Conservation (phyloP, 2,797 vertebrate genomes). For the Ptychadena robeensis region DNA sequence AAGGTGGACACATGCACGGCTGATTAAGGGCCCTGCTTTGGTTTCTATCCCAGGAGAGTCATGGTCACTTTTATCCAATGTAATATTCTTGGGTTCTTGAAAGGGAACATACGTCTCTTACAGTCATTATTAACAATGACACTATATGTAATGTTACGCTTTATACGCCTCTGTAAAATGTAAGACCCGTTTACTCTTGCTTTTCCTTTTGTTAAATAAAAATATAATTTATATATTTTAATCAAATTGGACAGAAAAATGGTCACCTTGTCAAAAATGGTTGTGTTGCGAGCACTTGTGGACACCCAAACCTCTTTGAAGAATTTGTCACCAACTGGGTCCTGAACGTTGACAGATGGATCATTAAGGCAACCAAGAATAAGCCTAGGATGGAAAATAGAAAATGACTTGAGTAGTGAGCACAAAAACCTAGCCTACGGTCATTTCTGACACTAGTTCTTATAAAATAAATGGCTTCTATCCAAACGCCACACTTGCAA, state of each 20-base stretch:
- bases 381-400: slow-evolving; percentile 74
- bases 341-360: slow-evolving; percentile 80
- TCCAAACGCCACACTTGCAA: not conserved
- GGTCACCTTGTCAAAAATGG: slow-evolving; percentile 89
- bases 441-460: not conserved
- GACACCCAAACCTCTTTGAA: slow-evolving; percentile 95
- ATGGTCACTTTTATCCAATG: no score
- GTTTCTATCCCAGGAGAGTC: no score
- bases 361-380: slow-evolving; percentile 84
- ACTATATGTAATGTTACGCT: no score
- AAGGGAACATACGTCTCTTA: no score
- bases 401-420: slow-evolving; percentile 5
- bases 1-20: no score
- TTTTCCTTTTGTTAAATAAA: no score
- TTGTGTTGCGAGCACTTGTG: slow-evolving; percentile 87
- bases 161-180: no score
- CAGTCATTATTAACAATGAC: no score
- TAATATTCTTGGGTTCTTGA: no score
- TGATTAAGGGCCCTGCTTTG: no score
- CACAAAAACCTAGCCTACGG: not conserved
- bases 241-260: not conserved
- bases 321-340: slow-evolving; percentile 92
- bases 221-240: no score
- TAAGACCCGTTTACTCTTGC: no score
- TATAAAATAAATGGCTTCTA: not conserved